Evolutionary conservation across 2,888 invertebrate genomes (phyloP).

Genomic region (Pollenia angustigena): DNA sequence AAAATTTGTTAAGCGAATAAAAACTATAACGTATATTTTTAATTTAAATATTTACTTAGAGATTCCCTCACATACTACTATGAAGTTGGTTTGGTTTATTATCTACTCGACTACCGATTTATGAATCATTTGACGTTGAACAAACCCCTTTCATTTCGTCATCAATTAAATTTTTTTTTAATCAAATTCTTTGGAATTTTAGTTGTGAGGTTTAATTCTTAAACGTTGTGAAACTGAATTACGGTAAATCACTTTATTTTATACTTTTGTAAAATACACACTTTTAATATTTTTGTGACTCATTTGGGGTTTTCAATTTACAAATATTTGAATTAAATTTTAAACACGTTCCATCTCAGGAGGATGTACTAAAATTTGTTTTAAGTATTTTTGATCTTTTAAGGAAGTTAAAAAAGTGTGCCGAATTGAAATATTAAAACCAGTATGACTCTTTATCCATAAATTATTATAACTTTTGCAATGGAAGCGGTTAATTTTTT

Average conservation of each 20-base stretch:
- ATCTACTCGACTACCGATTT: conserved; percentile 25
- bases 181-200: conserved; percentile 60
- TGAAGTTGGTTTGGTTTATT: not conserved
- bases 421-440: conserved; percentile 24
- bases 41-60: conserved; percentile 31
- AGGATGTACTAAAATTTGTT: conserved; percentile 28
- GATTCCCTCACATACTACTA: not conserved
- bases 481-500: not conserved
- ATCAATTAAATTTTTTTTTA: conserved; percentile 24
- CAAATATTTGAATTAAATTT: conserved; percentile 18
- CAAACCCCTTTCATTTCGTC: conserved; percentile 52
- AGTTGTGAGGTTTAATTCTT: conserved; percentile 7
- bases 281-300: conserved; percentile 51
- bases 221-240: conserved; percentile 30
- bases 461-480: not conserved
- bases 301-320: conserved; percentile 37
- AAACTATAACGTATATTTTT: conserved; percentile 24
- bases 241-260: conserved; percentile 32
- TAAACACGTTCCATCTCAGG: not conserved
- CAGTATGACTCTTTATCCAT: no score
- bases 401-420: conserved; percentile 68
- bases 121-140: conserved; percentile 39
- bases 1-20: conserved; percentile 1
- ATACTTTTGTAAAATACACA: conserved; percentile 11
- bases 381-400: conserved; percentile 57